phyloP scores from a whole-genome alignment of 2,113 vertebrate species.

The Phaethornis superciliosus region DNA sequence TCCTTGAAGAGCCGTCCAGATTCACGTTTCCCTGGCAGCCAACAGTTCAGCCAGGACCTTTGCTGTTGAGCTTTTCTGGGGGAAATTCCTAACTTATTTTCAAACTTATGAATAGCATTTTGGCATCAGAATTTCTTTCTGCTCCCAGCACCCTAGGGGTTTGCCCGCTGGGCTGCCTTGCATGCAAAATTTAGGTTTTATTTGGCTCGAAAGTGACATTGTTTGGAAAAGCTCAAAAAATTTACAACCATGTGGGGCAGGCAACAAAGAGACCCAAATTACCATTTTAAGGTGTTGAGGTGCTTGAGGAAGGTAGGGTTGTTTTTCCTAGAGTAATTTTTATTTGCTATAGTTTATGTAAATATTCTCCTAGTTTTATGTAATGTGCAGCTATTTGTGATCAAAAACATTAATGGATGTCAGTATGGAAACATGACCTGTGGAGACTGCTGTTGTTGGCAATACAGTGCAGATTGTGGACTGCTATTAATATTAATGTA shows the following conservation, averaged over 20 bases:
- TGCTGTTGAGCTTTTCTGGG: neutral
- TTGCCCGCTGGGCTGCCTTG: neutral
- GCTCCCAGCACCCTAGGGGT: neutral
- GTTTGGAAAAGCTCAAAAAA: neutral
- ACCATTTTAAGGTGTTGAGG: neutral
- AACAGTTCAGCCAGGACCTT: neutral
- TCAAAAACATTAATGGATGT: neutral
- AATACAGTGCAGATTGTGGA: neutral
- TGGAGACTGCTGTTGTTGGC: neutral
- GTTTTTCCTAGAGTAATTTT: neutral
- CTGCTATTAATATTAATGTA: neutral
- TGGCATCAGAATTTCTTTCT: neutral
- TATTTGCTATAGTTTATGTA: neutral
- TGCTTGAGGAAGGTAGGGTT: neutral
- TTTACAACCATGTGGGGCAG: neutral
- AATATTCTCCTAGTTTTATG: neutral
- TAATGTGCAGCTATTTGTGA: neutral
- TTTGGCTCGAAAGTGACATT: neutral
- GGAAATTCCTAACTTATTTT: slow-evolving; percentile 11
- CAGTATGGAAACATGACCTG: neutral
- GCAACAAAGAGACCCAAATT: neutral
- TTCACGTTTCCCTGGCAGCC: neutral
- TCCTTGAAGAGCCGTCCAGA: neutral
- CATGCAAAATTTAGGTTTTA: neutral
- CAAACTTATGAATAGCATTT: slow-evolving; percentile 4